A percentile compares a stretch with the other conserved stretches of the same genome.
phyloP scores from a whole-genome alignment of 2,113 vertebrate genomes.

The Petromus typicus region DNA sequence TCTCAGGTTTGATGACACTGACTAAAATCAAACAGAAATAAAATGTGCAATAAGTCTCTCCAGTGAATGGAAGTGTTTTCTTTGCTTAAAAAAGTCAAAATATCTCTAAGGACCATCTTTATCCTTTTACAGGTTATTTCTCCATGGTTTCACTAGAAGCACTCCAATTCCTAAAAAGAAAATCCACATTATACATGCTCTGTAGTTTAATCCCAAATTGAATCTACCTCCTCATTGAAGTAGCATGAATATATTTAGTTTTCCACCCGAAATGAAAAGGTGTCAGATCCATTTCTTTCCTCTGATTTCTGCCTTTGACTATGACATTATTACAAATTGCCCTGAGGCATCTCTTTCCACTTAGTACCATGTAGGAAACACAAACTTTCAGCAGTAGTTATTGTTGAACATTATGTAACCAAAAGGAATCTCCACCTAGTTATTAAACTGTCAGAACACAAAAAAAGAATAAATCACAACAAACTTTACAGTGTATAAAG shows the following conservation, averaged over 20 bases:
- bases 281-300: slow-evolving; percentile 75
- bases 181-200: background rate
- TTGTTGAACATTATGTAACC: slow-evolving; percentile 73
- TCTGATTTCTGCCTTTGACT: slow-evolving; percentile 79
- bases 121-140: background rate
- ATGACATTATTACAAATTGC: slow-evolving; percentile 78
- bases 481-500: slow-evolving; percentile 62
- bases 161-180: slow-evolving; percentile 37
- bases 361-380: slow-evolving; percentile 79
- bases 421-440: slow-evolving; percentile 76
- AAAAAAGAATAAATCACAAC: slow-evolving; percentile 80
- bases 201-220: slow-evolving; percentile 75
- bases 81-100: background rate
- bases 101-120: background rate
- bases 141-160: background rate
- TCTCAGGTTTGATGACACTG: background rate
- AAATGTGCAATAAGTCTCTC: background rate
- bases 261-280: slow-evolving; percentile 68
- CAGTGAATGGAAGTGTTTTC: background rate
- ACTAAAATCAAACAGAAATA: background rate
- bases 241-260: slow-evolving; percentile 72
- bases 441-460: slow-evolving; percentile 84
- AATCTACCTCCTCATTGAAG: slow-evolving; percentile 70
- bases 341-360: slow-evolving; percentile 79
- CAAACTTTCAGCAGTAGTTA: slow-evolving; percentile 73